Conservation (phyloP, 2,113 vertebrate species). For the Synchiropus splendidus region DNA sequence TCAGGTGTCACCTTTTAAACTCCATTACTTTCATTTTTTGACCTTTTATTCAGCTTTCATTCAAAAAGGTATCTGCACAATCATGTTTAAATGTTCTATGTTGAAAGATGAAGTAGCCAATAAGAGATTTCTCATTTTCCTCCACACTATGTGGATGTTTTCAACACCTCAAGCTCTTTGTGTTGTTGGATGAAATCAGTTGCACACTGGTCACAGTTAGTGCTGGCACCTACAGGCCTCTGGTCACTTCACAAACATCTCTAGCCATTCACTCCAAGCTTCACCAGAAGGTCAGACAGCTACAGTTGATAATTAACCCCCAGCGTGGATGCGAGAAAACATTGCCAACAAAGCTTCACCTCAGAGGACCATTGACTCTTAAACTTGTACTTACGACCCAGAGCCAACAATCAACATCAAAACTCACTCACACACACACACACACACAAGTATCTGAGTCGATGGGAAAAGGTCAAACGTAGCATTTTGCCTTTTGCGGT, state of each 20-base stretch:
- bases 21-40: too few species aligned
- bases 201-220: neutral
- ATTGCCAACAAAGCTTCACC: slow-evolving; percentile 16
- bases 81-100: too few species aligned
- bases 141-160: too few species aligned
- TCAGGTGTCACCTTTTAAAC: too few species aligned
- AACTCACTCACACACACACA: slow-evolving; percentile 12
- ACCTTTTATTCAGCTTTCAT: too few species aligned
- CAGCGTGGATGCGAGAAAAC: slow-evolving; percentile 29
- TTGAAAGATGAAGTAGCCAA: too few species aligned
- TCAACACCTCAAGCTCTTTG: too few species aligned
- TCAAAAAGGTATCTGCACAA: too few species aligned
- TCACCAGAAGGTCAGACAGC: slow-evolving; percentile 46
- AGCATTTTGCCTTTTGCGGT: slow-evolving; percentile 35
- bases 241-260: slow-evolving; percentile 8
- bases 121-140: too few species aligned
- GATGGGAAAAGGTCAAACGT: slow-evolving; percentile 61
- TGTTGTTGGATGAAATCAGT: neutral
- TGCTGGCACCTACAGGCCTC: neutral
- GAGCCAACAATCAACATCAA: slow-evolving; percentile 21
- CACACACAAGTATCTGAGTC: slow-evolving; percentile 9
- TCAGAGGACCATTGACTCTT: slow-evolving; percentile 24
- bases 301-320: slow-evolving; percentile 52
- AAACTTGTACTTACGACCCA: slow-evolving; percentile 38
- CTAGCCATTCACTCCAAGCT: slow-evolving; percentile 7